These are phyloP conservation scores for Eublepharis macularius DNA, from an alignment of 2,113 vertebrate genomes.

Conservation along the genomic window DNA sequence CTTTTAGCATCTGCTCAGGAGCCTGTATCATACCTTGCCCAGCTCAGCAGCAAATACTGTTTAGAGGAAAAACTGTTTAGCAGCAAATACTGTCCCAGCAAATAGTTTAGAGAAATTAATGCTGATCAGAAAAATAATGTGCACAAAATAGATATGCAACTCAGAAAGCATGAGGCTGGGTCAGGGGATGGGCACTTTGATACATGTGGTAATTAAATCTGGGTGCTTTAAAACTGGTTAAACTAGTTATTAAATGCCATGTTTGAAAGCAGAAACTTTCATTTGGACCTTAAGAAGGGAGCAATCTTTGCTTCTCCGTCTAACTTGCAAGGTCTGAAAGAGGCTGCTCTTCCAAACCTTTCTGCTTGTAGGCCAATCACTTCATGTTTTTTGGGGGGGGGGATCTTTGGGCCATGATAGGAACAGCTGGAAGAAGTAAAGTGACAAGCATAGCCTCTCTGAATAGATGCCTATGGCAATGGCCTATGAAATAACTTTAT, in stretches of 20 bases:
- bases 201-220: neutral
- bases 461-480: slow-evolving; percentile 40
- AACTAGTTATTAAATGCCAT: neutral
- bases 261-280: neutral
- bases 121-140: neutral
- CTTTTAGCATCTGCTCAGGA: neutral
- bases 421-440: slow-evolving; percentile 30
- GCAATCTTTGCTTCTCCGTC: neutral
- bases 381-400: neutral
- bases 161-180: neutral
- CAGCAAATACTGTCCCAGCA: neutral
- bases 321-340: neutral
- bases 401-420: neutral
- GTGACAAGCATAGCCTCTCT: neutral
- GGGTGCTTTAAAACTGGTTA: neutral
- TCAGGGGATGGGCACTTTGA: neutral
- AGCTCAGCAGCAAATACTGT: too few species aligned
- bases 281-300: neutral
- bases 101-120: neutral
- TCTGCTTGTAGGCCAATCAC: slow-evolving; percentile 2
- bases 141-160: neutral
- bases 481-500: rapidly evolving
- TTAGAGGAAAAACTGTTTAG: too few species aligned
- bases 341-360: rapidly evolving
- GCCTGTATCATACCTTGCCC: neutral